Evolutionary conservation across 2,888 invertebrate species (phyloP).

Genomic region (Unio pictorum): DNA sequence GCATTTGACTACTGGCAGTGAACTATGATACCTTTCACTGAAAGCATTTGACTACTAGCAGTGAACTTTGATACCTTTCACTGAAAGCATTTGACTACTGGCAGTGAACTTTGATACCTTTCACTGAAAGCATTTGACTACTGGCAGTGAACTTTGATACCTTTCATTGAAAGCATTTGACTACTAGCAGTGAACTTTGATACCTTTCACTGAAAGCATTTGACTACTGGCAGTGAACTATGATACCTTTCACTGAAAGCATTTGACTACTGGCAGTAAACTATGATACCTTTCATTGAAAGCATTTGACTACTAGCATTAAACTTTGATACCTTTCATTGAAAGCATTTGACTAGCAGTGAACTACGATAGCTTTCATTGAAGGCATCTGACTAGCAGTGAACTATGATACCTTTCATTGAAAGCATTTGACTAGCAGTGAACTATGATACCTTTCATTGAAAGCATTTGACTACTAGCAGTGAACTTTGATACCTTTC

Average conservation of each 20-base stretch:
- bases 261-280: slow-evolving; percentile 72
- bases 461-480: too few species aligned
- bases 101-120: slow-evolving; percentile 81
- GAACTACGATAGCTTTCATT: slow-evolving; percentile 90
- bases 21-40: slow-evolving; percentile 90
- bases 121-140: slow-evolving; percentile 91
- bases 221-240: too few species aligned
- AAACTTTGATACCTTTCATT: slow-evolving; percentile 90
- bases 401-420: slow-evolving; percentile 90
- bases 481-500: too few species aligned
- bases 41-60: slow-evolving; percentile 81
- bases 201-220: slow-evolving; percentile 99
- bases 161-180: slow-evolving; percentile 95
- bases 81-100: slow-evolving; percentile 86
- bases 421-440: slow-evolving; percentile 82
- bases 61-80: slow-evolving; percentile 85
- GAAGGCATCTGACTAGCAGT: slow-evolving; percentile 82
- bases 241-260: slow-evolving; percentile 98
- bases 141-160: slow-evolving; percentile 77
- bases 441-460: too few species aligned
- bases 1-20: slow-evolving; percentile 76
- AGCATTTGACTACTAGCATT: slow-evolving; percentile 77
- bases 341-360: slow-evolving; percentile 82
- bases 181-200: slow-evolving; percentile 68
- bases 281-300: slow-evolving; percentile 95